Conservation (phyloP, 2,797 vertebrate genomes). For the Macrochelys suwanniensis region DNA sequence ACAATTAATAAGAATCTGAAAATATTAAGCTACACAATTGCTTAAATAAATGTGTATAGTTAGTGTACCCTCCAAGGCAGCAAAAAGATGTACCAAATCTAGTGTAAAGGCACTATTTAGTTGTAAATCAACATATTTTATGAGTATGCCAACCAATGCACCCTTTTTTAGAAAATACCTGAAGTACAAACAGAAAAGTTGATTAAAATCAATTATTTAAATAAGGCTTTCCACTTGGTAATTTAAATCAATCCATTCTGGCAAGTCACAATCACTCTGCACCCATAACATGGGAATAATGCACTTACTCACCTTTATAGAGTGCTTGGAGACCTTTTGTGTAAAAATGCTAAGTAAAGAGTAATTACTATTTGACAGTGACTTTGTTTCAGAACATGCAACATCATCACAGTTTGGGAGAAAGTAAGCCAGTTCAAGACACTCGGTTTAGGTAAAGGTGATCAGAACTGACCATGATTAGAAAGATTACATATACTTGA, state of each 20-base stretch:
- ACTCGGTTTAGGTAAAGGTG: background rate
- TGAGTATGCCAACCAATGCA: background rate
- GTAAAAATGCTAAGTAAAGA: background rate
- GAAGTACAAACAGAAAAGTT: background rate
- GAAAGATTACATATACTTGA: background rate
- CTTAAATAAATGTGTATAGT: background rate
- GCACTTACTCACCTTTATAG: background rate
- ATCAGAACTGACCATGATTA: background rate
- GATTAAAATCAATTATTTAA: background rate
- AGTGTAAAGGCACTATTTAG: background rate
- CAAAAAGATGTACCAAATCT: background rate
- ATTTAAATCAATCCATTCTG: accelerated
- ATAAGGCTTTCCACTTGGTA: background rate
- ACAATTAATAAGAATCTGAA: background rate
- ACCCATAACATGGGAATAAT: background rate
- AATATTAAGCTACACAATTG: background rate
- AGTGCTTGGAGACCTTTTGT: background rate
- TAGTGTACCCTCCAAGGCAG: background rate
- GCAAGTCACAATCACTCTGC: background rate
- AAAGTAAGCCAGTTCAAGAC: background rate
- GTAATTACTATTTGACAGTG: background rate
- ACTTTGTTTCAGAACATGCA: background rate
- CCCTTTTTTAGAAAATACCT: background rate
- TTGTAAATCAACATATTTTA: background rate
- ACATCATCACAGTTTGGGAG: accelerated